Evolutionary conservation across 1,140 invertebrate species (phyloP), one percentile per base, ranked within the genome.

Genomic region (Belonocnema kinseyi): DNA sequence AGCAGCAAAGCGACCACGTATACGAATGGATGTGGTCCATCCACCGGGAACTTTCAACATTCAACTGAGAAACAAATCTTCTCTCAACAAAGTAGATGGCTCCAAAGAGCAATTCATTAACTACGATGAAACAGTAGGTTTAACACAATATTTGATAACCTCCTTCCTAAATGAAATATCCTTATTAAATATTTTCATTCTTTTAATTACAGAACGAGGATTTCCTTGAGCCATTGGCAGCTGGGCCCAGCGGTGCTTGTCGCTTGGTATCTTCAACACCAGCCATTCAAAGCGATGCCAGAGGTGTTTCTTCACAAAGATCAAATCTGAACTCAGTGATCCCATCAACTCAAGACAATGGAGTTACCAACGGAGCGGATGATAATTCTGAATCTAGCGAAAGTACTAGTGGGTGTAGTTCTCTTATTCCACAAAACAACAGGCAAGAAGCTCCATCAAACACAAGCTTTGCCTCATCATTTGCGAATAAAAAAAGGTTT

Each of bases 391-490:
- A 93, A 77, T 91, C 90, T 0, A 91, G 92, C 76, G 92, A 93
- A 77, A 92, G 91, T 33, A 93, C 92, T 4, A 93, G 92, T 82
- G 91, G 92, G 16, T 92, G 92, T 76, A 92, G 92, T 75, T 93
- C 92, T 10, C 84, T 92, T 19, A 91, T 92, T 80, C 92, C 91
- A 12, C 92, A 92, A 80, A 89, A 85, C 16, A 90, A 88, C 73
- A 86, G 89, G 79, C 88, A 90, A 82, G 90, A 90, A 56, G 84
- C 79, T 56, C 78, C 85, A 61, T 82, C 86, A 21, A 85, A 85
- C 76, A 76, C 82, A 14, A 80, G 77, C 50, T 90, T 88, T 51
- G 87, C 76, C 78, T 85, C 86, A 14, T 76, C 81, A 16, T 91
- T 87, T 79, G 46, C 77, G 12, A 85, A 17, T 33, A 90, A 88